These are phyloP conservation scores for Brachionus plicatilis DNA, from an alignment of 1,140 invertebrate species.

Conservation along the genomic window DNA sequence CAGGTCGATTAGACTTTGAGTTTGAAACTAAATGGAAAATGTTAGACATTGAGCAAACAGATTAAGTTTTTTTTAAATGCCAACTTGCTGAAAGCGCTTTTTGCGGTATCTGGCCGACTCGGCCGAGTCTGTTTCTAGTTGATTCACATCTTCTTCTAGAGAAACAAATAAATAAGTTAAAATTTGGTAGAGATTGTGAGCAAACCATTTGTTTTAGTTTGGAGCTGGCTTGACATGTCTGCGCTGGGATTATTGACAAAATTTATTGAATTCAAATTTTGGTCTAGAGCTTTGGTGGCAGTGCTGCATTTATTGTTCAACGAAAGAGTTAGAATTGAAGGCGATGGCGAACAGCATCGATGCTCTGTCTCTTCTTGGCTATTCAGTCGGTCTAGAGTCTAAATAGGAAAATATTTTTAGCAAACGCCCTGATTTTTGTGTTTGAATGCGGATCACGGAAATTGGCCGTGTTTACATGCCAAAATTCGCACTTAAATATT, in stretches of 20 bases:
- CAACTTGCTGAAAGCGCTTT: conserved; percentile 19
- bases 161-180: background rate
- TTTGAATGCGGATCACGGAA: background rate
- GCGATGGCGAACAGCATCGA: conserved; percentile 4
- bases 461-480: background rate
- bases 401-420: background rate
- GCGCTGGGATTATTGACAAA: background rate
- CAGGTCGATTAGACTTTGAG: conserved; percentile 23
- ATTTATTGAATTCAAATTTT: conserved; percentile 30
- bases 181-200: background rate
- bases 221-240: conserved; percentile 9
- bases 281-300: background rate
- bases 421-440: background rate
- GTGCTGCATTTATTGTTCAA: conserved; percentile 26
- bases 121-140: background rate
- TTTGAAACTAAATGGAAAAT: conserved; percentile 6
- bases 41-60: background rate
- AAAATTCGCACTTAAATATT: background rate
- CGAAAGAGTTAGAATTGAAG: conserved; percentile 15
- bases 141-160: background rate
- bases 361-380: background rate
- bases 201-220: conserved; percentile 9
- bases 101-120: background rate
- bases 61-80: background rate
- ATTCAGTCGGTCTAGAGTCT: background rate